A percentile compares a stretch with the other conserved stretches of the same genome.
These are phyloP conservation scores for Bathynomus jamesi DNA, from an alignment of 1,140 invertebrate genomes.

Conservation along the genomic window DNA sequence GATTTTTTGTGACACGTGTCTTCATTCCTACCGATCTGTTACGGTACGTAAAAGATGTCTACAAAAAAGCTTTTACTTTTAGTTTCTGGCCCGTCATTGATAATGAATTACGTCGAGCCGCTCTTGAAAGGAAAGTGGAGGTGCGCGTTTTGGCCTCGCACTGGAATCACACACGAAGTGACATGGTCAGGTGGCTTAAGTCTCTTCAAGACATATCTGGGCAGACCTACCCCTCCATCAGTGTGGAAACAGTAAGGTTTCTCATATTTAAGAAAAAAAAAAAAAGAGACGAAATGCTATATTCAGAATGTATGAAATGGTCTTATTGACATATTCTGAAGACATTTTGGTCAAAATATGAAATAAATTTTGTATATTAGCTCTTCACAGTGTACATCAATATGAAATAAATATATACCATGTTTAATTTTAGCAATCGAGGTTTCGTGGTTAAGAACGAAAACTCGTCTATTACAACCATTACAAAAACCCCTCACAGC, in stretches of 20 bases:
- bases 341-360: too few relatives aligned
- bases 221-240: constrained; percentile 48
- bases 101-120: constrained; percentile 69
- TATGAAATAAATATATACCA: too few relatives aligned
- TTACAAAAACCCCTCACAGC: too few relatives aligned
- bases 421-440: too few relatives aligned
- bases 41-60: too few relatives aligned
- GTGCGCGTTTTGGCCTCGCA: constrained; percentile 74
- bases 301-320: neutral
- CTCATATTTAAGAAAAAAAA: neutral
- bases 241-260: constrained; percentile 68
- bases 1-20: neutral
- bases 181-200: constrained; percentile 66
- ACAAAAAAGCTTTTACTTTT: constrained; percentile 33
- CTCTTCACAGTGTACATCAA: too few relatives aligned
- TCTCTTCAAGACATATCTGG: constrained; percentile 62
- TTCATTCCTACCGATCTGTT: neutral
- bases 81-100: constrained; percentile 91
- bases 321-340: too few relatives aligned
- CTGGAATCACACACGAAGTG: constrained; percentile 76
- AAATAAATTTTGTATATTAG: too few relatives aligned
- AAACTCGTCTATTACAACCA: too few relatives aligned
- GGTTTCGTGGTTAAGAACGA: too few relatives aligned
- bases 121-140: constrained; percentile 66
- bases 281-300: too few relatives aligned